Evolutionary conservation across 64 coral and sea anemone genomes (phyloP), one percentile per base, ranked within the genome.

Genomic region (Acropora tenuis): DNA sequence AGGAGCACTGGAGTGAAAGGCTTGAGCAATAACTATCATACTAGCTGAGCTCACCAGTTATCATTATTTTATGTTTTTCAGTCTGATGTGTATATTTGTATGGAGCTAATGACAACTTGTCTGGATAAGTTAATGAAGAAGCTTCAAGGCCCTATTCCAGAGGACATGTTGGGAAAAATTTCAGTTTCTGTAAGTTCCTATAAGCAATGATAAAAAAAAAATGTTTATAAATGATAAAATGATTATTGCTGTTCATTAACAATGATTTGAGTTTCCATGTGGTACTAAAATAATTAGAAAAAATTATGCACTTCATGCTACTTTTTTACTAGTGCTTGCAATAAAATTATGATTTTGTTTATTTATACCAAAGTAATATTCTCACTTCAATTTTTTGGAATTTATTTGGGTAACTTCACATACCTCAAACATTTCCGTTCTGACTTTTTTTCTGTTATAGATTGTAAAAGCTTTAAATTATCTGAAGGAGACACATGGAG

Each of bases 71-170:
- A 30, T 30, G 30, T 30, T 93, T 90, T 90, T 44, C 74, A 99
- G 97, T 96, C 94, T 77, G 97, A 99, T 92, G 97, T 99, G 43
- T 99, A 94, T 59, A 99, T 99, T 63, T 96, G 94, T 71, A 99
- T 99, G 97, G 94, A 99, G 19, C 43, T 99, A 1, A 99, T 99
- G 97, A 88, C 94, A 11, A 99, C 97, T 12, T 99, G 97, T 63
- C 91, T 99, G 60, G 97, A 99, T 81, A 99, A 99, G 69, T 88
- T 99, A 57, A 91, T 96, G 63, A 96, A 96, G 49, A 99, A 92
- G 82, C 89, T 97, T 12, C 44, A 80, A 79, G 89, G 86, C 50
- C 94, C 97, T 6, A 99, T 99, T 79, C 97, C 97, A 80, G 97
- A 99, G 76, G 77, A 93, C 43, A 93, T 99, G 18, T 58, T 99